A percentile compares a stretch with the other conserved stretches of the same genome.
phyloP scores from a whole-genome alignment of 2,888 invertebrate genomes.

The Dicyrtomina minuta region DNA sequence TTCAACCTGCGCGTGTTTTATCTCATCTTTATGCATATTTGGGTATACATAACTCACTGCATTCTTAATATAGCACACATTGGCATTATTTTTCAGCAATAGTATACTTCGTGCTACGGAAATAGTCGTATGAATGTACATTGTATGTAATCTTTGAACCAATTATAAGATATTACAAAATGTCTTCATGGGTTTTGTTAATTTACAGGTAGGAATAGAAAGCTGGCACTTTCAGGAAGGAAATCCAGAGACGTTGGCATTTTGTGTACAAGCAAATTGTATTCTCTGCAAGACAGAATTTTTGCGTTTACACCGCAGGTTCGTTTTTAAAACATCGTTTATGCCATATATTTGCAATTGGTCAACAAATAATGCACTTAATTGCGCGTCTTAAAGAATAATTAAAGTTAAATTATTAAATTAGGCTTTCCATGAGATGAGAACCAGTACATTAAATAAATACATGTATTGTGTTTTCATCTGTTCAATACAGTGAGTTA shows the following conservation, averaged over 20 bases:
- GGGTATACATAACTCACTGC: slow-evolving; percentile 61
- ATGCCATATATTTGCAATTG: too few relatives aligned
- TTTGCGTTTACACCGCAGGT: slow-evolving; percentile 99
- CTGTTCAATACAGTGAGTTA: too few relatives aligned
- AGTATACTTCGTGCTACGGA: neutral
- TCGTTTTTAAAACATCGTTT: too few relatives aligned
- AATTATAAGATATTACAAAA: too few relatives aligned
- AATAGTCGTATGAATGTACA: neutral
- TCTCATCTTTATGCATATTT: slow-evolving; percentile 94
- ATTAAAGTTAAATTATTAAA: too few relatives aligned
- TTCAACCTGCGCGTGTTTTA: slow-evolving; percentile 93
- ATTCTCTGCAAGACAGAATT: slow-evolving; percentile 90
- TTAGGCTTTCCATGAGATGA: too few relatives aligned
- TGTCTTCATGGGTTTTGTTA: slow-evolving; percentile 17
- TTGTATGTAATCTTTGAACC: neutral
- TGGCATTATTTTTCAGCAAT: neutral
- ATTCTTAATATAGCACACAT: neutral
- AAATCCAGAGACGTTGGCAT: slow-evolving; percentile 96
- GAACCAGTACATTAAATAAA: too few relatives aligned
- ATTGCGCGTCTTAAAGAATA: too few relatives aligned
- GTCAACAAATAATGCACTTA: too few relatives aligned
- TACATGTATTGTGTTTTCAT: too few relatives aligned
- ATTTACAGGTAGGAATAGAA: slow-evolving; percentile 80
- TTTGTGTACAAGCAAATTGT: slow-evolving; percentile 95
- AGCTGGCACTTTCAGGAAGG: slow-evolving; percentile 89